These are phyloP conservation scores for Sinopyrophorus schimmeli DNA, from an alignment of 2,888 invertebrate species.

Conservation along the genomic window DNA sequence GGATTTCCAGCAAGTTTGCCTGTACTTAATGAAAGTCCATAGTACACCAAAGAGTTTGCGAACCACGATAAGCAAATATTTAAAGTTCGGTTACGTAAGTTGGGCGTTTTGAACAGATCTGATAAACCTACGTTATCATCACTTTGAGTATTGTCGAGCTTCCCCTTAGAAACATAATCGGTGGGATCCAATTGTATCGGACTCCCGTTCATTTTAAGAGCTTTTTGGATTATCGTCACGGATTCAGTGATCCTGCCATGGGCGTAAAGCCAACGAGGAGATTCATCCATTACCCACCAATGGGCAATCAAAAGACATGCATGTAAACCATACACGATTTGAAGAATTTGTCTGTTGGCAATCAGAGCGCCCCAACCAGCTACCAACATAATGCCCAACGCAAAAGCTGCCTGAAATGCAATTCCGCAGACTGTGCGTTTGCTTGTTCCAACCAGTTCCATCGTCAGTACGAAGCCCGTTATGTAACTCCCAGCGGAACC, in stretches of 20 bases:
- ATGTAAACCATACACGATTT: conserved; percentile 78
- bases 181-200: conserved; percentile 66
- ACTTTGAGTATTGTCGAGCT: conserved; percentile 52
- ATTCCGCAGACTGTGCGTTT: conserved; percentile 81
- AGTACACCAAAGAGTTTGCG: conserved; percentile 85
- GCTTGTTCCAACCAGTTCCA: conserved; percentile 82
- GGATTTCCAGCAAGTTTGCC: conserved; percentile 83
- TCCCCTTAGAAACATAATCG: conserved; percentile 66
- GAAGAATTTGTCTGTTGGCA: conserved; percentile 72
- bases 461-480: conserved; percentile 70
- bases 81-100: conserved; percentile 75
- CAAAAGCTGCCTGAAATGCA: conserved; percentile 78
- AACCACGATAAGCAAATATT: conserved; percentile 86
- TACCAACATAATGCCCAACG: conserved; percentile 78
- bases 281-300: conserved; percentile 89
- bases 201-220: conserved; percentile 72
- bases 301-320: conserved; percentile 73
- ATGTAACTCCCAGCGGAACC: conserved; percentile 80
- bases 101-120: conserved; percentile 81
- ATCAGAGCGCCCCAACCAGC: conserved; percentile 82
- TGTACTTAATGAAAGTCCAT: conserved; percentile 79
- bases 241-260: conserved; percentile 76
- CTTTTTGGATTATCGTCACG: conserved; percentile 73
- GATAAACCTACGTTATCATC: conserved; percentile 62
- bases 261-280: conserved; percentile 86